Evolutionary conservation across 92 coral and sea anemone genomes (phyloP), one percentile per base, ranked within the genome.

Genomic region (Montipora capitata): DNA sequence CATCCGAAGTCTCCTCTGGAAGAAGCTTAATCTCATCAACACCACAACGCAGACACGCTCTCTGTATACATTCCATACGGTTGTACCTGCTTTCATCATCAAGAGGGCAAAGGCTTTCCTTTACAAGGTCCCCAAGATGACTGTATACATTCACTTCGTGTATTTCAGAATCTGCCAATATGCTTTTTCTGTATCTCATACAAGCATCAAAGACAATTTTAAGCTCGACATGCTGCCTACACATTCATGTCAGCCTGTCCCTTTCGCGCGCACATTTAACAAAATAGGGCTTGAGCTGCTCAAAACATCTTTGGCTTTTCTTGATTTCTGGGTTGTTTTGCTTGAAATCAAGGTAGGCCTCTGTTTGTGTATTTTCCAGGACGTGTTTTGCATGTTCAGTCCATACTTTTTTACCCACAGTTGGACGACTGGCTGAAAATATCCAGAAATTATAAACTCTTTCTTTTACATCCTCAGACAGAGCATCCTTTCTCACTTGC

Each of bases 271-370:
- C 76, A 15, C 74, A 57, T 58, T 56, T 43, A 7, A 89, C 84
- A 70, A 83, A 89, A 44, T 62, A 74, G 2, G 92, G 92, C 66
- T 82, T 88, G 15, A 81, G 62, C 9, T 44, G 14, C 38, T 89
- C 92, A 77, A 89, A 83, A 13, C 77, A 57, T 42, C 84, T 56
- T 68, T 83, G 85, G 0, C 70, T 78, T 43, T 84, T 89, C 59
- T 84, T 41, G 11, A 89, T 52, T 2, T 77, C 75, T 1, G 89
- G 85, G 54, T 84, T 74, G 16, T 13, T 59, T 40, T 56, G 73
- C 8, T 72, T 13, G 35, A 40, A 84, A 42, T 49, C 61, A 44
- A 84, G 74, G 42, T 72, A 84, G 16, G 63, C 81, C 14, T 88
- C 77, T 38, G 40, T 71, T 54, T 76, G 79, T 5, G 68, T 78